phyloP scores from a whole-genome alignment of 2,888 invertebrate genomes.

The Caenorhabditis sp. region DNA sequence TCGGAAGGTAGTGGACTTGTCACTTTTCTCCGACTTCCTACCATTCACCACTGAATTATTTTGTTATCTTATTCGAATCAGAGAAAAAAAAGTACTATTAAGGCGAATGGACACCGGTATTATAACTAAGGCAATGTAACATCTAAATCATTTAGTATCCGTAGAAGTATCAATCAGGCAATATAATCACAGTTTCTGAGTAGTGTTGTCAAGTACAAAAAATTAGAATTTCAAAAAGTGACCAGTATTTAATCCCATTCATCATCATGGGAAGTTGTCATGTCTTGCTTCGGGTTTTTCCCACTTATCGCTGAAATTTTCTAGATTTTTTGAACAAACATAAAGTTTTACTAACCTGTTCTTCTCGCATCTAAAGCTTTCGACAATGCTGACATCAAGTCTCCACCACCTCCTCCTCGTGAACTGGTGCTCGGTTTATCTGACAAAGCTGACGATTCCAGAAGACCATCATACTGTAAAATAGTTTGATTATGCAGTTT shows the following conservation, averaged over 20 bases:
- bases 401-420: slow-evolving; percentile 23
- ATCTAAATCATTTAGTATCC: neutral
- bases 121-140: no score
- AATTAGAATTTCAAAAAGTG: neutral
- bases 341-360: slow-evolving; percentile 29
- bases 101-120: neutral
- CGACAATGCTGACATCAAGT: slow-evolving; percentile 54
- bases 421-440: neutral
- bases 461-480: slow-evolving; percentile 17
- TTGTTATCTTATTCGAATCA: neutral
- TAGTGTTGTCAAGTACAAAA: neutral
- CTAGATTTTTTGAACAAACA: neutral
- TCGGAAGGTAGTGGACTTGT: slow-evolving; percentile 42
- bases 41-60: neutral
- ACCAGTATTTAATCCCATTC: slow-evolving; percentile 38
- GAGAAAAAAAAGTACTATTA: neutral
- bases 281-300: slow-evolving; percentile 5
- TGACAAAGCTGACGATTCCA: slow-evolving; percentile 24
- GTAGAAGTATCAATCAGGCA: neutral
- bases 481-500: slow-evolving; percentile 4
- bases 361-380: slow-evolving; percentile 53
- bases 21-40: neutral
- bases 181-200: neutral
- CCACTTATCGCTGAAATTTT: slow-evolving; percentile 35
- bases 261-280: slow-evolving; percentile 26